These are phyloP conservation scores for Crioceris asparagi DNA, from an alignment of 2,888 invertebrate species.

Conservation along the genomic window DNA sequence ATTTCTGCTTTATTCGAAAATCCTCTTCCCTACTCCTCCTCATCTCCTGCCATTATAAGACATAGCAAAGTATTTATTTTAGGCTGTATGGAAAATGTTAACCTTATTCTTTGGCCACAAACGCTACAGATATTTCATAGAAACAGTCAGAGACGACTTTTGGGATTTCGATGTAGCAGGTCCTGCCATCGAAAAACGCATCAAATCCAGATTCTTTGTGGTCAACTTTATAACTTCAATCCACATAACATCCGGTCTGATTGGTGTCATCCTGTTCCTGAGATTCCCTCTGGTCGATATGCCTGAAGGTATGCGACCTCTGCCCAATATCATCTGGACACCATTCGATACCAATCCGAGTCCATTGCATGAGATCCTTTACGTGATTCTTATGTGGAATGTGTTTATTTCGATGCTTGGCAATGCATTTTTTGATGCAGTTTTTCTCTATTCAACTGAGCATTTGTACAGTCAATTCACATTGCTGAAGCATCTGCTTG, in stretches of 20 bases:
- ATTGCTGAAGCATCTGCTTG: slow-evolving; percentile 12
- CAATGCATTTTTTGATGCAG: slow-evolving; percentile 15
- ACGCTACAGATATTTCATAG: slow-evolving; percentile 13
- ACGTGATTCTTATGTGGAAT: slow-evolving; percentile 14
- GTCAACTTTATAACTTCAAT: slow-evolving; percentile 6
- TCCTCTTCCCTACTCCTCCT: too few relatives aligned
- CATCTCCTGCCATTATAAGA: too few relatives aligned
- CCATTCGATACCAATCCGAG: slow-evolving; percentile 18
- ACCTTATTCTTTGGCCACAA: slow-evolving; percentile 11
- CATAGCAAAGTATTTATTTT: slow-evolving; percentile 7
- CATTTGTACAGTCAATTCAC: slow-evolving; percentile 17
- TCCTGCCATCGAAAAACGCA: slow-evolving; percentile 6
- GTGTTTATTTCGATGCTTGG: slow-evolving; percentile 13
- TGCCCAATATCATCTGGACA: slow-evolving; percentile 17
- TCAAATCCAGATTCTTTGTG: slow-evolving; percentile 9
- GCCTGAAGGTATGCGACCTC: slow-evolving; percentile 13
- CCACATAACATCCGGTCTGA: too few relatives aligned
- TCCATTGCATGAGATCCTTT: slow-evolving; percentile 17
- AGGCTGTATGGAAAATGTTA: slow-evolving; percentile 15
- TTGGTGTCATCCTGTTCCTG: slow-evolving; percentile 8
- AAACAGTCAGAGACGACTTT: slow-evolving; percentile 11
- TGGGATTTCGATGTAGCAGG: slow-evolving; percentile 17
- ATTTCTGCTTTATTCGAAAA: background rate
- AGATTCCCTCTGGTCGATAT: slow-evolving; percentile 14
- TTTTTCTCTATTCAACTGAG: slow-evolving; percentile 14